Conservation (phyloP, 1,140 invertebrate genomes). For the Oscheius sp. region DNA sequence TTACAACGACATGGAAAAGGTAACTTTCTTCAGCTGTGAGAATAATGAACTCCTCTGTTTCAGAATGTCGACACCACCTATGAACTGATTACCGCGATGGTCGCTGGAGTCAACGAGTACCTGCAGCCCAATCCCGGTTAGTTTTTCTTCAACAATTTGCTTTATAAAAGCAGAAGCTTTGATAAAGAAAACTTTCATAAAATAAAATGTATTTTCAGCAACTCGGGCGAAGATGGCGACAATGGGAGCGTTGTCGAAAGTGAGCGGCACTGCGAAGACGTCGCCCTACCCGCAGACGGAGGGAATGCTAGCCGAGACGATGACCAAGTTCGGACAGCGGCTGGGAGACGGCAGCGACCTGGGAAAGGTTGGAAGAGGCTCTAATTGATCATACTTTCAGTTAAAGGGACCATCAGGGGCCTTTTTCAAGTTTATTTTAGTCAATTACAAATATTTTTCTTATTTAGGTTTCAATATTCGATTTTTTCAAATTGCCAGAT, state of each 20-base stretch:
- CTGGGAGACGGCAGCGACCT: slow-evolving; percentile 90
- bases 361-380: slow-evolving; percentile 63
- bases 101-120: slow-evolving; percentile 82
- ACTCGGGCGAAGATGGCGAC: slow-evolving; percentile 90
- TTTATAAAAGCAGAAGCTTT: no score
- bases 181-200: background rate
- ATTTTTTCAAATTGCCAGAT: no score
- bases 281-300: slow-evolving; percentile 94
- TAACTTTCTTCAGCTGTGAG: background rate
- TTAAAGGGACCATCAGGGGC: no score
- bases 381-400: no score
- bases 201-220: slow-evolving; percentile 58
- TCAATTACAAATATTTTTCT: no score
- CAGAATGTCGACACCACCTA: slow-evolving; percentile 57
- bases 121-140: slow-evolving; percentile 88
- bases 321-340: slow-evolving; percentile 90
- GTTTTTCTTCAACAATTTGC: background rate
- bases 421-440: no score
- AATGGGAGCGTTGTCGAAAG: slow-evolving; percentile 65
- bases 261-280: slow-evolving; percentile 68
- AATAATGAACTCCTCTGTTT: background rate
- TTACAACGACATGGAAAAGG: slow-evolving; percentile 95
- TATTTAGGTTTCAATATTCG: no score
- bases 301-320: slow-evolving; percentile 91
- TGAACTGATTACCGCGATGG: slow-evolving; percentile 52